A percentile compares a stretch with the other conserved stretches of the same genome.
Evolutionary conservation across 2,113 vertebrate genomes (phyloP).

Genomic region (Ammospiza nelsoni): DNA sequence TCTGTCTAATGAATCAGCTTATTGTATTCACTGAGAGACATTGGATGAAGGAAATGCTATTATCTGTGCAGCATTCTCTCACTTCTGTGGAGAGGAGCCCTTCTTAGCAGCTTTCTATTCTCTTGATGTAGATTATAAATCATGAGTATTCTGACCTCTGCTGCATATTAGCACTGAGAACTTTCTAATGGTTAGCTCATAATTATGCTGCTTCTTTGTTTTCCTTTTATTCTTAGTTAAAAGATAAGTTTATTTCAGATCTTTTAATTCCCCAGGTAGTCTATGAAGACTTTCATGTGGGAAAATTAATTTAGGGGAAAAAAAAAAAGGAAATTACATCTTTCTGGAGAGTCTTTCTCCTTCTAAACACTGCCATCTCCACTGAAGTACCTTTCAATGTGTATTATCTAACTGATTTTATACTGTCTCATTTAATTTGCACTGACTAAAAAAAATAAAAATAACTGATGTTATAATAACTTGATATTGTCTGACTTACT

Average conservation of each 20-base stretch:
- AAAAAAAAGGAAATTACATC: not conserved
- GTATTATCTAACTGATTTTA: not conserved
- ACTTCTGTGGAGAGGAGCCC: not conserved
- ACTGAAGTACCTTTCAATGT: not conserved
- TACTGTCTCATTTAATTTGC: not conserved
- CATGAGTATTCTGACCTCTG: conserved; percentile 21
- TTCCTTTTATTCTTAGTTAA: not conserved
- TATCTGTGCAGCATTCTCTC: not conserved
- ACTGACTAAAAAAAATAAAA: not conserved
- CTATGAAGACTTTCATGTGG: not conserved
- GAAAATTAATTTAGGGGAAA: not conserved
- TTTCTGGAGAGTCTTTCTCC: not conserved
- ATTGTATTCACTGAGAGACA: conserved; percentile 24
- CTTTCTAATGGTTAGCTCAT: not conserved
- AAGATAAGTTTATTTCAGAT: conserved; percentile 8
- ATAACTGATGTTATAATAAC: not conserved
- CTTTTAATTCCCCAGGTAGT: not conserved
- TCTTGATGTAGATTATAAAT: conserved; percentile 2
- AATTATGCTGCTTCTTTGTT: conserved; percentile 2
- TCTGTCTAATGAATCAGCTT: conserved; percentile 27
- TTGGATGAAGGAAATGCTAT: conserved; percentile 10
- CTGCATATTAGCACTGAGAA: not conserved
- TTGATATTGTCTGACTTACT: not conserved
- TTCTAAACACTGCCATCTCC: not conserved
- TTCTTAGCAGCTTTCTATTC: conserved; percentile 15